Percentiles rank a stretch among this genome's conserved stretches.
Evolutionary conservation across 2,113 vertebrate species (phyloP).

Genomic region (Oreocharis arfaki): DNA sequence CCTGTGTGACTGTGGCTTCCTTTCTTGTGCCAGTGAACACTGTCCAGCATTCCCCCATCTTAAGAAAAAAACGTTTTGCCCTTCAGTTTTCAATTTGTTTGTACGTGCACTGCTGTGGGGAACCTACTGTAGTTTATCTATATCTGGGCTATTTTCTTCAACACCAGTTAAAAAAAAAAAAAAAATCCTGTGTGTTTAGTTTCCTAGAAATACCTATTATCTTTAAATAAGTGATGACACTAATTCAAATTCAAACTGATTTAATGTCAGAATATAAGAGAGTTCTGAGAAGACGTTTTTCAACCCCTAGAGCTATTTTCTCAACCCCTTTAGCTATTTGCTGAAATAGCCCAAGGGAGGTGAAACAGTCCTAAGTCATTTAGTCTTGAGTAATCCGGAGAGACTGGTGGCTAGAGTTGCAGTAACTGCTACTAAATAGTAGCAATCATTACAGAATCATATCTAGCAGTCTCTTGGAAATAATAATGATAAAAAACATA

Average conservation of each 20-base stretch:
- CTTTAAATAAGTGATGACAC: background rate
- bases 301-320: background rate
- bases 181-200: background rate
- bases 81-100: background rate
- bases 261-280: background rate
- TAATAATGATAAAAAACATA: background rate
- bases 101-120: background rate
- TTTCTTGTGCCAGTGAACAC: fast-evolving
- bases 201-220: background rate
- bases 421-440: background rate
- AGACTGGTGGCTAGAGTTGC: background rate
- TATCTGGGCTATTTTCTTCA: background rate
- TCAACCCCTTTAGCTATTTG: background rate
- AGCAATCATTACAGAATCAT: background rate
- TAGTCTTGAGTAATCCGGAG: background rate
- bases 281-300: background rate
- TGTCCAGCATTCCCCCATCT: background rate
- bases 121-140: background rate
- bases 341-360: background rate
- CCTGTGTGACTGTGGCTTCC: fast-evolving
- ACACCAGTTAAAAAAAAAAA: background rate
- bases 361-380: background rate
- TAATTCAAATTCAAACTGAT: background rate
- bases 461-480: background rate
- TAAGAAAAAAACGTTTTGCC: background rate